Evolutionary conservation across 2,113 vertebrate species (phyloP).

Genomic region (Passer montanus): DNA sequence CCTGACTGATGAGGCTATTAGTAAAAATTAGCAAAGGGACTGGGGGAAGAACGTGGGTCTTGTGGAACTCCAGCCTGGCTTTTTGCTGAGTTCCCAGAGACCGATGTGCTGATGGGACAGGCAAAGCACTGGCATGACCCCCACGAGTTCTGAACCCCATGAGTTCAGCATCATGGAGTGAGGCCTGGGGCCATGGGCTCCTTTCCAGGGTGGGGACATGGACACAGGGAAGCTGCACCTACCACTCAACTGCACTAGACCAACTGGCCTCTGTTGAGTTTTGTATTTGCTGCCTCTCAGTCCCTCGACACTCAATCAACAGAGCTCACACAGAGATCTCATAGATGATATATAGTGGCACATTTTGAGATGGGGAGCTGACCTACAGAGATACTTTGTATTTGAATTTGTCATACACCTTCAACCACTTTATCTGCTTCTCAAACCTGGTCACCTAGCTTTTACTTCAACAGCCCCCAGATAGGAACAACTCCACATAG

Average conservation of each 20-base stretch:
- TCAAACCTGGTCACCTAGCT: background rate
- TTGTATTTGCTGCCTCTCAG: background rate
- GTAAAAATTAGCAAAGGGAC: background rate
- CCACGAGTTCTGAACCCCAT: background rate
- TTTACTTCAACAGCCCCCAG: background rate
- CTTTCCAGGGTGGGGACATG: background rate
- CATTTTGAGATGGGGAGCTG: background rate
- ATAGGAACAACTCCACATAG: background rate
- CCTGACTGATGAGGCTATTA: background rate
- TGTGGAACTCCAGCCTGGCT: background rate
- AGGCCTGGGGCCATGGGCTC: background rate
- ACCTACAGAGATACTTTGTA: background rate
- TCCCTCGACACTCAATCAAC: background rate
- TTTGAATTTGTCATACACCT: background rate
- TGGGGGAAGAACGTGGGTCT: background rate
- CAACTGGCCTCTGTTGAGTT: background rate
- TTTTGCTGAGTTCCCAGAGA: background rate
- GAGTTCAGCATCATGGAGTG: fast-evolving
- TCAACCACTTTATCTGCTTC: slow-evolving; percentile 9
- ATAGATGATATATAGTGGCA: background rate
- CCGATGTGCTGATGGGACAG: fast-evolving
- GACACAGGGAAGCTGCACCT: background rate
- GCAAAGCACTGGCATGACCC: fast-evolving
- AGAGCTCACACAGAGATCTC: background rate
- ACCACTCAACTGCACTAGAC: background rate